Conservation (phyloP, 2,888 invertebrate genomes). For the Thymelicus sylvestris region DNA sequence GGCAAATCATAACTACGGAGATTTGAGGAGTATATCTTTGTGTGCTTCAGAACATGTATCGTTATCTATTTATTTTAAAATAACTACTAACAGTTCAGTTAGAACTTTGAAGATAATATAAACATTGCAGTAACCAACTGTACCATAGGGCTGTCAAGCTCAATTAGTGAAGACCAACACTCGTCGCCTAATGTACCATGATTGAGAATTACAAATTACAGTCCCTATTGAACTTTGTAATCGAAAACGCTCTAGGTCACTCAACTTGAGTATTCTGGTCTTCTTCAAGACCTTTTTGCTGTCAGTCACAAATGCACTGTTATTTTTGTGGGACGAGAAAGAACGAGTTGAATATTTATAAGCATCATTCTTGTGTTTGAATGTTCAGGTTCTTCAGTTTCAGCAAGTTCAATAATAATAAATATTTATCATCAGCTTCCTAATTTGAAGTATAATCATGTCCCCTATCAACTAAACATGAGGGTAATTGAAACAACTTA, state of each 20-base stretch:
- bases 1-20: too few relatives aligned
- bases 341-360: background rate
- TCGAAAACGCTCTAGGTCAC: background rate
- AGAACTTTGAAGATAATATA: background rate
- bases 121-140: constrained; percentile 1
- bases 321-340: background rate
- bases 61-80: too few relatives aligned
- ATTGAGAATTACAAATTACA: constrained; percentile 7
- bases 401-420: too few relatives aligned
- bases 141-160: constrained; percentile 3
- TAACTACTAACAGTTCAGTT: background rate
- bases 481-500: too few relatives aligned
- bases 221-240: constrained; percentile 2
- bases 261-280: background rate
- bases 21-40: too few relatives aligned
- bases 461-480: too few relatives aligned
- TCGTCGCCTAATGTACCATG: background rate
- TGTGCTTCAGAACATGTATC: too few relatives aligned
- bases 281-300: background rate
- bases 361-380: too few relatives aligned
- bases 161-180: constrained; percentile 15
- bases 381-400: too few relatives aligned
- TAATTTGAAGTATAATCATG: too few relatives aligned
- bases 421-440: too few relatives aligned
- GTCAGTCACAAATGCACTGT: background rate